Conservation (phyloP, 2,888 invertebrate genomes). For the Platycheirus albimanus region DNA sequence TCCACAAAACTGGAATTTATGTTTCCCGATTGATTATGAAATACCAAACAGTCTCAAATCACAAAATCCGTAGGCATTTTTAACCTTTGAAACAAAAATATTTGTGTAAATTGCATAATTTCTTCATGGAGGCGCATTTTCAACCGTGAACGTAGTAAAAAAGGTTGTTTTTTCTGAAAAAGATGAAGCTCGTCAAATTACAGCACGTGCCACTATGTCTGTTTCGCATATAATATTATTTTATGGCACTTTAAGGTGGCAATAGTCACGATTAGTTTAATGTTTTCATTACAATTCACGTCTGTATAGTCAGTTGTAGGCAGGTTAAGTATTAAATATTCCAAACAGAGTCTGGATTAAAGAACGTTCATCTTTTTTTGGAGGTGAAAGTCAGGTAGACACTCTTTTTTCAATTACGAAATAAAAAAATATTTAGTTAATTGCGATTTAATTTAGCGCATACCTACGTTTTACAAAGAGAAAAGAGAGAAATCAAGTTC, state of each 20-base stretch:
- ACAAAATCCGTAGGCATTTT: too few species aligned
- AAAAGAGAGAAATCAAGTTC: constrained; percentile 33
- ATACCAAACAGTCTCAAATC: too few species aligned
- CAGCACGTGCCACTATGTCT: constrained; percentile 14
- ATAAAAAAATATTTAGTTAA: constrained; percentile 13
- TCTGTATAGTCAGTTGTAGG: neutral
- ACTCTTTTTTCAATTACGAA: constrained; percentile 19
- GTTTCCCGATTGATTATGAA: too few species aligned
- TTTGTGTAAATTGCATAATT: too few species aligned
- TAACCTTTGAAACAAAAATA: too few species aligned
- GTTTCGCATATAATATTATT: neutral
- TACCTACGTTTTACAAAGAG: neutral
- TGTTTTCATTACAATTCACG: constrained; percentile 15
- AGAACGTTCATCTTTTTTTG: constrained; percentile 18
- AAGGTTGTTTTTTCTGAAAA: too few species aligned
- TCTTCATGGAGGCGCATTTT: too few species aligned
- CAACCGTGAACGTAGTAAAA: too few species aligned
- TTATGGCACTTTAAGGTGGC: neutral
- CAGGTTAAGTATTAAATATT: neutral
- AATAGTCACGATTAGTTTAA: constrained; percentile 1
- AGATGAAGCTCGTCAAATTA: neutral
- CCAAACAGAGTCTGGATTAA: neutral
- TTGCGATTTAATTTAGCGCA: constrained; percentile 19
- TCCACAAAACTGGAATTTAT: too few species aligned
- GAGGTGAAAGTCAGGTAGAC: constrained; percentile 34